These are phyloP conservation scores for Magallana ariakensis DNA, from an alignment of 1,140 invertebrate genomes.

Conservation along the genomic window DNA sequence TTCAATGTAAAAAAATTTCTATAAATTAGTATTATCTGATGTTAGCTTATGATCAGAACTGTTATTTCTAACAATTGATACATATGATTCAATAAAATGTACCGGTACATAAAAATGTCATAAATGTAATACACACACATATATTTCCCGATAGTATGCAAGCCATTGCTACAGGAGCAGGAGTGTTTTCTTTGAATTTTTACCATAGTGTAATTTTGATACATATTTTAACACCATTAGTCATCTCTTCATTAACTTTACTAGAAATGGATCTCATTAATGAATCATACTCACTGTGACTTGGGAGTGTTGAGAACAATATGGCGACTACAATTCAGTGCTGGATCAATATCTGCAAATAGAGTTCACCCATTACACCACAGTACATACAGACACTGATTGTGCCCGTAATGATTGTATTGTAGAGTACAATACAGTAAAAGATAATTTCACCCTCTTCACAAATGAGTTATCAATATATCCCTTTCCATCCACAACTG, in stretches of 20 bases:
- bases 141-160: too few species aligned
- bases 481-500: too few species aligned
- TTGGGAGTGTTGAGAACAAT: constrained; percentile 10
- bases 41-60: too few species aligned
- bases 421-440: background rate
- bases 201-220: too few species aligned
- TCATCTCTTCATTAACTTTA: constrained; percentile 12
- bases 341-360: constrained; percentile 26
- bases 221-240: background rate
- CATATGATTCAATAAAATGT: too few species aligned
- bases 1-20: too few species aligned
- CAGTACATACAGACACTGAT: background rate
- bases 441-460: background rate
- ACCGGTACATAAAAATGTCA: too few species aligned
- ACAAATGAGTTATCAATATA: background rate
- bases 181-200: too few species aligned
- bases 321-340: constrained; percentile 6
- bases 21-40: too few species aligned
- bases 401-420: background rate
- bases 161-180: too few species aligned
- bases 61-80: too few species aligned
- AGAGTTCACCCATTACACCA: constrained; percentile 23
- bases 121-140: too few species aligned
- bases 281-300: constrained; percentile 26
- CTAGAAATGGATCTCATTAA: constrained; percentile 11